These are phyloP conservation scores for Lypha dubia DNA, from an alignment of 2,888 invertebrate genomes.

Conservation along the genomic window DNA sequence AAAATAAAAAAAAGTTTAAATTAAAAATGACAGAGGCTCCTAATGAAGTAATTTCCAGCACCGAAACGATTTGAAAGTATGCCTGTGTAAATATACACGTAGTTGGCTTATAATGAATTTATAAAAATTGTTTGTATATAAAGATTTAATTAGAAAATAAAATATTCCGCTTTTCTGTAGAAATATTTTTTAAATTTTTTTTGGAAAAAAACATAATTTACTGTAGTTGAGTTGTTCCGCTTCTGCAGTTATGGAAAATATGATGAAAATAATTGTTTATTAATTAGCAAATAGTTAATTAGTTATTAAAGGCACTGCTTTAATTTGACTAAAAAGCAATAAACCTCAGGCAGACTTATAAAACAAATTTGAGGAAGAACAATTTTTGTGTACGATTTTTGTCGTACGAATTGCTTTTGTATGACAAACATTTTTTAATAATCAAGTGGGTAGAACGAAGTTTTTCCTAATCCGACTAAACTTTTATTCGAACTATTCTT, in stretches of 20 bases:
- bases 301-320: background rate
- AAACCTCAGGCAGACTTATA: background rate
- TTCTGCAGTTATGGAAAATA: background rate
- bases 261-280: background rate
- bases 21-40: background rate
- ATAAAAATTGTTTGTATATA: background rate
- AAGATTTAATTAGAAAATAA: slow-evolving; percentile 1
- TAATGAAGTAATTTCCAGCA: slow-evolving; percentile 37
- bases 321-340: background rate
- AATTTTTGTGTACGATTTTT: background rate
- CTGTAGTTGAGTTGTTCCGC: background rate
- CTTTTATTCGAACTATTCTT: no score
- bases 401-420: background rate
- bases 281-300: background rate
- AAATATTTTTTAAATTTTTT: background rate
- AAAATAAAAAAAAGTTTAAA: background rate
- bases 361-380: background rate
- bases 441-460: no score
- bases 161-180: background rate
- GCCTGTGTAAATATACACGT: background rate
- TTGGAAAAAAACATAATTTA: background rate
- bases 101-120: slow-evolving; percentile 11
- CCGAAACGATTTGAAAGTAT: background rate
- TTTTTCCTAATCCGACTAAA: no score
- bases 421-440: background rate